Percentiles rank a stretch among this genome's conserved stretches.
Conservation (phyloP, 2,797 vertebrate genomes). For the Babyrousa celebensis region DNA sequence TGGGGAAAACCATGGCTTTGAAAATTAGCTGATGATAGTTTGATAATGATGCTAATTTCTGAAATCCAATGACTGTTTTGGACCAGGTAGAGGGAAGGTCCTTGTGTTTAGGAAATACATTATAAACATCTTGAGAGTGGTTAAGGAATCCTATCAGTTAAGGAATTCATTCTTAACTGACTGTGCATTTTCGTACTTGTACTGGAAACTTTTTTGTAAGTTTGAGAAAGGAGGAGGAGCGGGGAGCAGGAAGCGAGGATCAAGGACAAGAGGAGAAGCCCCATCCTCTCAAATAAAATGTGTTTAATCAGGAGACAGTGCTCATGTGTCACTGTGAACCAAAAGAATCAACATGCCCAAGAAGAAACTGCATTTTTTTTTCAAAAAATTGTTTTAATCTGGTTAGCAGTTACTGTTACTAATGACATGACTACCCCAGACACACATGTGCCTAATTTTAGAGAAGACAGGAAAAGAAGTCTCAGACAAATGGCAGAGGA, state of each 20-base stretch:
- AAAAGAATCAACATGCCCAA: neutral
- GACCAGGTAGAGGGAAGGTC: neutral
- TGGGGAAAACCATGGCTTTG: neutral
- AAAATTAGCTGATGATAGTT: neutral
- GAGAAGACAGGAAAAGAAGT: conserved; percentile 81
- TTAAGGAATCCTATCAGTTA: neutral
- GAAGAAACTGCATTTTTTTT: conserved; percentile 52
- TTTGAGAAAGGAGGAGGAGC: neutral
- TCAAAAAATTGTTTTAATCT: conserved; percentile 9
- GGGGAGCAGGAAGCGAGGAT: neutral
- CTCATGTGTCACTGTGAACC: conserved; percentile 2
- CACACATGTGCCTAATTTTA: conserved; percentile 74
- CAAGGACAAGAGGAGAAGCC: neutral
- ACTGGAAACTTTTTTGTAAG: conserved; percentile 30
- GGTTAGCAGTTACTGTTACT: conserved; percentile 60
- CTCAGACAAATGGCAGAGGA: conserved; percentile 65
- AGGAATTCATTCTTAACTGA: neutral
- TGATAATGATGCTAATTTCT: neutral
- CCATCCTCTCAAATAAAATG: neutral
- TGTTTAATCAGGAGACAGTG: conserved; percentile 10
- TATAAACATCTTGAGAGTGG: neutral
- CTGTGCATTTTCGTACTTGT: neutral
- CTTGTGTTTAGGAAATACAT: conserved; percentile 32
- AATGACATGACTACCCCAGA: conserved; percentile 66
- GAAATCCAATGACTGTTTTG: neutral